Conservation (phyloP, 2,888 invertebrate genomes). For the Harpagoxenus sublaevis region DNA sequence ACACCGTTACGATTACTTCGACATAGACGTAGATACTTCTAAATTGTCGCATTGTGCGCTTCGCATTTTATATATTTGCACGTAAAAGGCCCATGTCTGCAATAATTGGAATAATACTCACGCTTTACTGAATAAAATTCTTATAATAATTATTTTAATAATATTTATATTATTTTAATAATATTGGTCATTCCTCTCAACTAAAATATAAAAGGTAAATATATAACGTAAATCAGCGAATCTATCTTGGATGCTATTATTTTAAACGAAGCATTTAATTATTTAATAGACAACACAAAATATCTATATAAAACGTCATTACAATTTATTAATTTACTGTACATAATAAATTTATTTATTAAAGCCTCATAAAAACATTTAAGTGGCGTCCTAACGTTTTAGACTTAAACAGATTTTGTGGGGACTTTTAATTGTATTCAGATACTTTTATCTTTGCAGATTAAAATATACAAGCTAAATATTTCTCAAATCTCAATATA, state of each 20-base stretch:
- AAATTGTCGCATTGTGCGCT: constrained; percentile 20
- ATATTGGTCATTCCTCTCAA: background rate
- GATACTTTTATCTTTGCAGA: background rate
- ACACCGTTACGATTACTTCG: constrained; percentile 7
- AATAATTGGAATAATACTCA: constrained; percentile 19
- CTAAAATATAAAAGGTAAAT: background rate
- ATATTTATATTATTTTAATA: background rate
- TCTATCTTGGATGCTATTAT: background rate
- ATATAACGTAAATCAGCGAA: background rate
- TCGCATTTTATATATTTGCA: constrained; percentile 8
- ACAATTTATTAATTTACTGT: background rate
- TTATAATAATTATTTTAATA: background rate
- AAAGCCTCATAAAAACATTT: background rate
- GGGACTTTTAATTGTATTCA: background rate
- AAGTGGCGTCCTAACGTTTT: background rate
- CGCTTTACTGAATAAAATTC: constrained; percentile 22
- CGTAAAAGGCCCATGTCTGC: background rate
- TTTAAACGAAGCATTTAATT: constrained; percentile 1
- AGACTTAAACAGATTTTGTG: background rate
- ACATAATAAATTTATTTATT: background rate
- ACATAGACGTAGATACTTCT: constrained; percentile 20
- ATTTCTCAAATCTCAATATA: background rate
- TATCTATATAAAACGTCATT: background rate
- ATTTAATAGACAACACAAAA: background rate
- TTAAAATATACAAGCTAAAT: background rate